Percentiles rank a stretch among this genome's conserved stretches.
phyloP scores from a whole-genome alignment of 2,797 vertebrate genomes.

The Anguilla obscura region DNA sequence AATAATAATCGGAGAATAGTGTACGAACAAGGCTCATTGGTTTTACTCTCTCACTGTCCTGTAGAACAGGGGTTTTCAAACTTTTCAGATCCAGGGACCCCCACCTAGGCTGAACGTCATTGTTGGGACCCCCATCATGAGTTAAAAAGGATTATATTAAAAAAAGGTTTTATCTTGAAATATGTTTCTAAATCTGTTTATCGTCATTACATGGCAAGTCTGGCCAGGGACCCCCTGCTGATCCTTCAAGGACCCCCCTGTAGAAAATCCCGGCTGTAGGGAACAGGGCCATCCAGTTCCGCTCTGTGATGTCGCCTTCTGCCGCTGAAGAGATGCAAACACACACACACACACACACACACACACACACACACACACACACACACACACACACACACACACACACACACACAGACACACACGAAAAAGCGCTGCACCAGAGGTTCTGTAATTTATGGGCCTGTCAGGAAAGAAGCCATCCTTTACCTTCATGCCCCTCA shows the following conservation, averaged over 20 bases:
- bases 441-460: slow-evolving; percentile 47
- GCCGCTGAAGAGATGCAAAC: background rate
- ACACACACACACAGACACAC: background rate
- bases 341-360: background rate
- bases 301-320: background rate
- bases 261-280: background rate
- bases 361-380: slow-evolving; percentile 7
- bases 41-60: background rate
- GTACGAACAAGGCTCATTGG: background rate
- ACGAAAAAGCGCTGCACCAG: slow-evolving; percentile 49
- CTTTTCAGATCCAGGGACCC: no score
- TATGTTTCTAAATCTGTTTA: no score
- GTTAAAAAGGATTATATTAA: no score
- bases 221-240: no score
- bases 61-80: no score
- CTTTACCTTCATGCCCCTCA: slow-evolving; percentile 57
- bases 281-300: background rate
- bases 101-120: no score
- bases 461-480: slow-evolving; percentile 47
- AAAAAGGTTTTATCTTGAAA: no score
- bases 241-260: no score
- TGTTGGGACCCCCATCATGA: no score
- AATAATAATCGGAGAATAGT: slow-evolving; percentile 9
- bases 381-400: background rate
- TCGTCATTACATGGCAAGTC: no score